phyloP scores from a whole-genome alignment of 2,113 vertebrate species.

The Ammodytes dubius region DNA sequence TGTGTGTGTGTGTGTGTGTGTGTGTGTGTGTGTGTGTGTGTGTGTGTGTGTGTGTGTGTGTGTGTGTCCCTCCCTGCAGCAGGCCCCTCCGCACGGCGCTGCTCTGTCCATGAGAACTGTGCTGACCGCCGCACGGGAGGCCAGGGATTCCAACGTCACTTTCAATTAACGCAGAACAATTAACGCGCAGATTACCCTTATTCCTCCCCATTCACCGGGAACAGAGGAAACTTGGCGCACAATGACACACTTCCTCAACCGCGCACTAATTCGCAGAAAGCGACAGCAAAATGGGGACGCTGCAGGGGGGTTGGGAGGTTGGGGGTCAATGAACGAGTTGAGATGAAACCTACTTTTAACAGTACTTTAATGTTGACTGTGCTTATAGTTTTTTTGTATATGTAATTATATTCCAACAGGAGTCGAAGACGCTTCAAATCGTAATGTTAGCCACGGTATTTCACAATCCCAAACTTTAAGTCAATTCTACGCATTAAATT shows the following conservation, averaged over 20 bases:
- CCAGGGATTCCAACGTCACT: constrained; percentile 93
- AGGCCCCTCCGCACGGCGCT: constrained; percentile 60
- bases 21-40: too few relatives aligned
- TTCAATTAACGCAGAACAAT: constrained; percentile 96
- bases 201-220: constrained; percentile 79
- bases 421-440: constrained; percentile 1
- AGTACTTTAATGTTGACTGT: neutral
- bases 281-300: constrained; percentile 81
- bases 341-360: constrained; percentile 49
- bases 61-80: constrained; percentile 45
- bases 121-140: constrained; percentile 77
- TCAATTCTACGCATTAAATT: neutral
- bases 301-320: constrained; percentile 45
- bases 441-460: neutral
- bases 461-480: neutral
- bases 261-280: constrained; percentile 80
- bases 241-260: constrained; percentile 82
- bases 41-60: too few relatives aligned
- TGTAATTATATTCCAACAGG: neutral
- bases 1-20: too few relatives aligned
- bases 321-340: constrained; percentile 30
- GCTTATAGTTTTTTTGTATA: neutral
- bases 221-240: constrained; percentile 79
- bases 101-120: constrained; percentile 72
- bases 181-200: constrained; percentile 87